A percentile compares a stretch with the other conserved stretches of the same genome.
Conservation (phyloP, 2,113 vertebrate genomes). For the Columba livia region DNA sequence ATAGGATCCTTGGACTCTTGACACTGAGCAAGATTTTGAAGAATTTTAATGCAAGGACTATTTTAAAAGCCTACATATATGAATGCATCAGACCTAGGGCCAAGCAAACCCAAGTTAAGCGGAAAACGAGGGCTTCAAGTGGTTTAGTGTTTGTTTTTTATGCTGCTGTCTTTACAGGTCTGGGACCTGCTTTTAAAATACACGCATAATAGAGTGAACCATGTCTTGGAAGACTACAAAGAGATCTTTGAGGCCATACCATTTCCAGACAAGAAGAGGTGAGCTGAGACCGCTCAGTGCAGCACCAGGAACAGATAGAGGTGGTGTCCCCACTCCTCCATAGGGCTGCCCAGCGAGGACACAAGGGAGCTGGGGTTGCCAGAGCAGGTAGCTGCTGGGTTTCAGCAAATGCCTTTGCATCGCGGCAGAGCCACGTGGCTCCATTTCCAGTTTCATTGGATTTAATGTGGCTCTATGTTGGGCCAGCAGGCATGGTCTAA, state of each 20-base stretch:
- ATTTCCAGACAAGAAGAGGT: slow-evolving; percentile 83
- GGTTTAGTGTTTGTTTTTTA: background rate
- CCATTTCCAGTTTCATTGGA: background rate
- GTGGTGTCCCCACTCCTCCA: rapidly evolving
- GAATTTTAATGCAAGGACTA: background rate
- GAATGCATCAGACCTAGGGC: background rate
- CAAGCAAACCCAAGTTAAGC: background rate
- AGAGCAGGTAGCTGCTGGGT: background rate
- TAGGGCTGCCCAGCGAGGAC: rapidly evolving
- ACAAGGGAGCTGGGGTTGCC: rapidly evolving
- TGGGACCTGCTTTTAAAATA: background rate
- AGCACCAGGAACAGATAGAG: background rate
- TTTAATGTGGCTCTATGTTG: background rate
- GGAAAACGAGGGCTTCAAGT: background rate
- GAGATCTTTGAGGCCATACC: slow-evolving; percentile 73
- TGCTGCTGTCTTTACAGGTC: background rate
- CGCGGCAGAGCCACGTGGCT: rapidly evolving
- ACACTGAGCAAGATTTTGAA: background rate
- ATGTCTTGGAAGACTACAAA: slow-evolving; percentile 23
- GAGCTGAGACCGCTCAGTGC: background rate
- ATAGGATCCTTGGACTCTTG: background rate
- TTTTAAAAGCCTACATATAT: background rate
- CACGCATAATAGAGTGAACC: background rate
- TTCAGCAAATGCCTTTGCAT: background rate
- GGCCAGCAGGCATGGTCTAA: background rate